Evolutionary conservation across 2,797 vertebrate genomes (phyloP).

Genomic region (Mormyrops attenuatus): DNA sequence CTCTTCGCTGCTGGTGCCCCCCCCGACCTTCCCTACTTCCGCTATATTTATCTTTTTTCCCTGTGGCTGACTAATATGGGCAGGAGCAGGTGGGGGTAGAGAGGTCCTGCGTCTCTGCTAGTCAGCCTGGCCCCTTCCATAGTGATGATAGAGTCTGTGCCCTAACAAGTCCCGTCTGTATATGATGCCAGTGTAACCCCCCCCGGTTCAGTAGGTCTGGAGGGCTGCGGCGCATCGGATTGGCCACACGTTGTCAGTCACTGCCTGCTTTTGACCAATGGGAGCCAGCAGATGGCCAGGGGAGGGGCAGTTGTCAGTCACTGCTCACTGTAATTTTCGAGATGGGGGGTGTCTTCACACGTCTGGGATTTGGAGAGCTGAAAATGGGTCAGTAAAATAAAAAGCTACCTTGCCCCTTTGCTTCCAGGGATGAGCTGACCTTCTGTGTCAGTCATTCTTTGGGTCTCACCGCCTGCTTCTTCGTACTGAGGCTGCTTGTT

Average conservation of each 20-base stretch:
- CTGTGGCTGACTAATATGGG: constrained; percentile 67
- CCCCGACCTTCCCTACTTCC: constrained; percentile 39
- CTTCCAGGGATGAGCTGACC: background rate
- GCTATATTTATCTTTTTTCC: constrained; percentile 68
- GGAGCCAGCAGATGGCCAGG: background rate
- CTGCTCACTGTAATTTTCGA: background rate
- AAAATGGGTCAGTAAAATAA: background rate
- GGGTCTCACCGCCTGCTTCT: background rate
- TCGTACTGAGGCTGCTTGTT: background rate
- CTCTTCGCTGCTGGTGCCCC: background rate
- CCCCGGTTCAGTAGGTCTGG: constrained; percentile 11
- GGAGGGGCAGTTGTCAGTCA: background rate
- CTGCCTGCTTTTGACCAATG: background rate
- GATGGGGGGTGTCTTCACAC: background rate
- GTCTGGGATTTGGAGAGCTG: background rate
- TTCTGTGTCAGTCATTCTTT: background rate
- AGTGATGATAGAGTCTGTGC: constrained; percentile 61
- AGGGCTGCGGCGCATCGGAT: background rate
- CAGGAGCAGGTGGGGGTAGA: constrained; percentile 44
- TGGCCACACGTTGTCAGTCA: background rate
- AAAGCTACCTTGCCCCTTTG: background rate
- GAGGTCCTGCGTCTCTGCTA: constrained; percentile 55
- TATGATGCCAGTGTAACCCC: constrained; percentile 45
- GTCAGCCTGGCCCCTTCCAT: constrained; percentile 32
- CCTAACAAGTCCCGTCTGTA: constrained; percentile 56